These are phyloP conservation scores for Sebastes trivittatus DNA, from an alignment of 2,797 vertebrate species.

Conservation along the genomic window DNA sequence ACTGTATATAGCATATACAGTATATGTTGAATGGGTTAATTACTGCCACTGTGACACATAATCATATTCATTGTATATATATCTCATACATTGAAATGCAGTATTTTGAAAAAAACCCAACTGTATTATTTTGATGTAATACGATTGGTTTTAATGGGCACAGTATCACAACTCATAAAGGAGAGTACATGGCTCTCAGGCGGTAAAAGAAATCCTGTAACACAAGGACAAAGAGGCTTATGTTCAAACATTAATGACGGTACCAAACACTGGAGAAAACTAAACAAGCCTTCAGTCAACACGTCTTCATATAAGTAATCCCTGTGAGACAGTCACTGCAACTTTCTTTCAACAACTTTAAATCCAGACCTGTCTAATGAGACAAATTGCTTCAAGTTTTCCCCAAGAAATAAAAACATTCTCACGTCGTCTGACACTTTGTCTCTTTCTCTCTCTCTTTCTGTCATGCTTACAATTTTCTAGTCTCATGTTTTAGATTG, in stretches of 20 bases:
- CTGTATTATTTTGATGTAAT: background rate
- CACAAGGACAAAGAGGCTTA: slow-evolving; percentile 40
- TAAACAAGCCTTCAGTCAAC: slow-evolving; percentile 54
- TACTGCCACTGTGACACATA: background rate
- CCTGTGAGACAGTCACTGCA: slow-evolving; percentile 41
- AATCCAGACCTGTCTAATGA: slow-evolving; percentile 56
- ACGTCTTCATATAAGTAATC: slow-evolving; percentile 45
- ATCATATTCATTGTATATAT: background rate
- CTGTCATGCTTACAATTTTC: background rate
- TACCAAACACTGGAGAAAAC: slow-evolving; percentile 28
- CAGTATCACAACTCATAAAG: slow-evolving; percentile 19
- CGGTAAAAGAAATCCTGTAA: slow-evolving; percentile 4
- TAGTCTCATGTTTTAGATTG: background rate
- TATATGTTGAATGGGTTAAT: background rate
- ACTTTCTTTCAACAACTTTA: slow-evolving; percentile 47
- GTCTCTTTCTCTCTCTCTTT: background rate
- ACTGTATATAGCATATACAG: background rate
- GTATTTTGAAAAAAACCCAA: background rate
- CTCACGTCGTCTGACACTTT: slow-evolving; percentile 5
- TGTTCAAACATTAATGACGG: slow-evolving; percentile 50
- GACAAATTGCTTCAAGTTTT: slow-evolving; percentile 46
- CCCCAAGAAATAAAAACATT: slow-evolving; percentile 24
- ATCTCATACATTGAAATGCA: background rate
- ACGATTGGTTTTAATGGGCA: background rate
- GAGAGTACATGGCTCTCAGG: slow-evolving; percentile 10